Evolutionary conservation across 2,113 vertebrate species (phyloP).

Genomic region (Neomonachus schauinslandi): DNA sequence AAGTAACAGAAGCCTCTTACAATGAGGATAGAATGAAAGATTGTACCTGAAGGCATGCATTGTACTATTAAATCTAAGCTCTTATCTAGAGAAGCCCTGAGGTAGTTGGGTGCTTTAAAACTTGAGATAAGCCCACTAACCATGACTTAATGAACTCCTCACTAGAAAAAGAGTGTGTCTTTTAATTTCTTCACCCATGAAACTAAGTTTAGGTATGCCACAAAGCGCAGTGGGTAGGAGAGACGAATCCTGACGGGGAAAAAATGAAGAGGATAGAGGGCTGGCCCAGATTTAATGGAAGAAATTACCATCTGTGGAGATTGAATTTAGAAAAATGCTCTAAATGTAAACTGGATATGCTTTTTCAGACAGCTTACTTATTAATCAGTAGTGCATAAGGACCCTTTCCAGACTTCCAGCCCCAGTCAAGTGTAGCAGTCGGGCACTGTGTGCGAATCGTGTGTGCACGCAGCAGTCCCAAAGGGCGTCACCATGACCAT

Average conservation of each 20-base stretch:
- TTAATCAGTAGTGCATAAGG: neutral
- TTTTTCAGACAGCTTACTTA: slow-evolving; percentile 9
- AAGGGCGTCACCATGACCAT: neutral
- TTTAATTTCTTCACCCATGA: slow-evolving; percentile 24
- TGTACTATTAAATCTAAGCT: neutral
- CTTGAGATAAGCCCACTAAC: neutral
- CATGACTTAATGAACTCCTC: slow-evolving; percentile 13
- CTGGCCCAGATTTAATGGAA: neutral
- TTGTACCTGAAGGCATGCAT: neutral
- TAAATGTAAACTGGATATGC: neutral
- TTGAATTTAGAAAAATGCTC: slow-evolving; percentile 4
- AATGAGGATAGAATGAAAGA: neutral
- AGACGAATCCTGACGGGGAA: neutral
- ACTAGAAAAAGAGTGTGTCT: neutral
- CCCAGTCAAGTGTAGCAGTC: neutral
- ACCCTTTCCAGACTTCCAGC: neutral
- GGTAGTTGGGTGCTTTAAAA: neutral
- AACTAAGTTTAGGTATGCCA: neutral
- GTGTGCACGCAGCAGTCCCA: neutral
- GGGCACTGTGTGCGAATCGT: accelerated
- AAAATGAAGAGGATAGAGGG: neutral
- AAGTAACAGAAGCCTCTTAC: neutral
- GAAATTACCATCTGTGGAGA: neutral
- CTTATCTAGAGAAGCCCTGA: neutral
- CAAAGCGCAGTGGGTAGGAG: neutral